These are phyloP conservation scores for Tonatia bakeri DNA, from an alignment of 2,113 vertebrate genomes.

Conservation along the genomic window DNA sequence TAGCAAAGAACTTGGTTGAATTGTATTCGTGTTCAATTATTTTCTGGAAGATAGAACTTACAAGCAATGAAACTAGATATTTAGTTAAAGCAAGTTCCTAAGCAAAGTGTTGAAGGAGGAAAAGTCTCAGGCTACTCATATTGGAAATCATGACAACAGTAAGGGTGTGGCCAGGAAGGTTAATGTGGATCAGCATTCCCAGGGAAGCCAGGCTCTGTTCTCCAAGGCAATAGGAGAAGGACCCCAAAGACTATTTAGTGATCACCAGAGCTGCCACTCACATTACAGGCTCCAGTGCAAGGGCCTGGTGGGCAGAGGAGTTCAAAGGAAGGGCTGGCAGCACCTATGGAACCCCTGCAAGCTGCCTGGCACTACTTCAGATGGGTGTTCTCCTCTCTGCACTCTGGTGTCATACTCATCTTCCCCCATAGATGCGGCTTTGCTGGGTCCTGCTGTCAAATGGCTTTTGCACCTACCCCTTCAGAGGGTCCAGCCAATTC, in stretches of 20 bases:
- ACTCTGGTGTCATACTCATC: not conserved
- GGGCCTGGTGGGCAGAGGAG: too few relatives aligned
- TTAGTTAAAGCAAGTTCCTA: not conserved
- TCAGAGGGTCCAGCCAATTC: not conserved
- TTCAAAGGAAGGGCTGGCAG: not conserved
- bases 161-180: not conserved
- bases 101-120: not conserved
- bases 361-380: not conserved
- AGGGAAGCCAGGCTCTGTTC: not conserved
- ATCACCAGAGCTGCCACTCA: not conserved
- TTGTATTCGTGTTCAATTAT: not conserved
- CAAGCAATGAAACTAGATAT: not conserved
- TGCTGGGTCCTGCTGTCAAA: not conserved
- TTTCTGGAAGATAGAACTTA: not conserved
- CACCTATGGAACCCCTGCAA: not conserved
- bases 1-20: not conserved
- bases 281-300: not conserved
- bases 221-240: not conserved
- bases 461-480: not conserved
- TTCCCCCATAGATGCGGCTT: not conserved
- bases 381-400: not conserved
- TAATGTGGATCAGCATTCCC: not conserved
- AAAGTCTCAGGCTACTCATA: not conserved
- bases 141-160: not conserved
- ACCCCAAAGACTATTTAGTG: not conserved